Conservation (phyloP, 2,888 invertebrate species). For the Orthonevra nobilis region DNA sequence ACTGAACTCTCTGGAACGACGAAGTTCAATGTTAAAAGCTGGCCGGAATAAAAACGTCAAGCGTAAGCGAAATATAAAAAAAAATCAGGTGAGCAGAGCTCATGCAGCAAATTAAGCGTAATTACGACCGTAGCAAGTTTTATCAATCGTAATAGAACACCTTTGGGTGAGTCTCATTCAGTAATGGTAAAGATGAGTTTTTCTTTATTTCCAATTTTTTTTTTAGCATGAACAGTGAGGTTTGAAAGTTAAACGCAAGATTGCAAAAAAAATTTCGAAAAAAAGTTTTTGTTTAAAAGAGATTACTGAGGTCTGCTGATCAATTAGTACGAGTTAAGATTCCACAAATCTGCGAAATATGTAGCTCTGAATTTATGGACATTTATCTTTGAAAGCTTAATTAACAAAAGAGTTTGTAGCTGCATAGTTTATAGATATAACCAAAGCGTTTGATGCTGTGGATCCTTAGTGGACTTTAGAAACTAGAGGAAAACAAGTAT, state of each 20-base stretch:
- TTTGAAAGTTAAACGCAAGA: background rate
- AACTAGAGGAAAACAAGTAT: too few species aligned
- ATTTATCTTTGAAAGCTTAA: too few species aligned
- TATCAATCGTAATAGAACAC: conserved; percentile 32
- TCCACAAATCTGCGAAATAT: too few species aligned
- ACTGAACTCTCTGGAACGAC: conserved; percentile 27
- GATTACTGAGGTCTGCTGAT: too few species aligned
- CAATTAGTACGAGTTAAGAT: too few species aligned
- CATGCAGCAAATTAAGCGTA: conserved; percentile 13
- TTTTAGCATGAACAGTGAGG: conserved; percentile 2
- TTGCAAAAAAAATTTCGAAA: too few species aligned
- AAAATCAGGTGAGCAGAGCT: conserved; percentile 19
- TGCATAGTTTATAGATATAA: too few species aligned
- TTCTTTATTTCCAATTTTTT: background rate
- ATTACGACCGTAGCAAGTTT: conserved; percentile 23
- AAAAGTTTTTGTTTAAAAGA: too few species aligned
- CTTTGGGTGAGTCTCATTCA: conserved; percentile 20
- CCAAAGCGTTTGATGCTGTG: too few species aligned
- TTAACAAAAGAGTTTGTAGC: too few species aligned
- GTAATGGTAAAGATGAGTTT: conserved; percentile 4
- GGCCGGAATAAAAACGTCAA: conserved; percentile 13
- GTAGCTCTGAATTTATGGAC: too few species aligned
- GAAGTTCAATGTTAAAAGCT: conserved; percentile 49
- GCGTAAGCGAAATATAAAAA: conserved; percentile 40
- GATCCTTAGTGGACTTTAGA: too few species aligned